Base-by-base conservation (phyloP, 2,797 vertebrate genomes). In the Oophaga sylvatica region DNA sequence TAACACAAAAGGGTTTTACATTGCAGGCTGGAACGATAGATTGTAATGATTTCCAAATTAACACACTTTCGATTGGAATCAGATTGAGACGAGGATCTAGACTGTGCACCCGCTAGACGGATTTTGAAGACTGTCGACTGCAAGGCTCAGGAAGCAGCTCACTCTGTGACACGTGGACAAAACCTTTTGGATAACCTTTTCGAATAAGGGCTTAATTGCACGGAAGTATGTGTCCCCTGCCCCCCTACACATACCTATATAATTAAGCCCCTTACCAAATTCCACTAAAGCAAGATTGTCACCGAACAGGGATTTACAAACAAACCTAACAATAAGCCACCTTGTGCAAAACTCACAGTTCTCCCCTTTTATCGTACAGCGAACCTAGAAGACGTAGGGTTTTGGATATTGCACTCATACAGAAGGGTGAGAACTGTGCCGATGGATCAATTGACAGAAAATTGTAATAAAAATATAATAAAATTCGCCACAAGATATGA, bases 271-370 rank as follows among this genome's bases (percentile, higher is more conserved):
- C 73, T 76, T n/a, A 31, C 22, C 35, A 65, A 84, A 84, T 53
- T 45, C 73, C 10, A 59, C 59, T 20, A 16, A 84, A 53, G 1
- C 48, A 53, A 85, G 83, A 78, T 84, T 84, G 83, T 85, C 83
- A 78, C 48, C 19, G 11, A 65, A 77, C n/a, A 77, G 70, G 41
- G 62, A 65, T 65, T 53, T 17, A 71, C 62, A 60, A 60, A 62
- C 57, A 31, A 81, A 80, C 31, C 17, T 15, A 45, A 7, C 0
- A 53, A 59, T 20, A 1, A 73, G 53, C 29, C 7, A 76, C 17
- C 59, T 62, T 85, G 63, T 48, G 35, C 62, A 67, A 65, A 22
- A 45, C 48, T 48, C 20, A 65, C 73, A 31, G n/a, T 60, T 65
- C 41, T 45, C 68, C 57, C 56, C 19, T 76, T 76, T 48, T 60